These are phyloP conservation scores for Phalanger gymnotis DNA, from an alignment of 2,797 vertebrate genomes.

Conservation along the genomic window DNA sequence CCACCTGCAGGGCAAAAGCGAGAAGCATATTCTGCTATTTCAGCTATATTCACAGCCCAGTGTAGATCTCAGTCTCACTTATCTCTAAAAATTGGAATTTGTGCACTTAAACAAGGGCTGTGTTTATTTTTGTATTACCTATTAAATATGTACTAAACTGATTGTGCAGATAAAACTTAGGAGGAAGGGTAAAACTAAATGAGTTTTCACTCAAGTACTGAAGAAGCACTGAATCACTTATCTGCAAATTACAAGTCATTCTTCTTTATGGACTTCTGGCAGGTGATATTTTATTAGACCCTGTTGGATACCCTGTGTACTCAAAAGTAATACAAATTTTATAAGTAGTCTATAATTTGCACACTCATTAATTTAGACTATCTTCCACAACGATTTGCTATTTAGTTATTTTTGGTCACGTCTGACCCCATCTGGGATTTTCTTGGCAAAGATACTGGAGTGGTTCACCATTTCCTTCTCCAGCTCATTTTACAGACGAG, in stretches of 20 bases:
- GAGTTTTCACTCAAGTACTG: slow-evolving; percentile 14
- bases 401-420: neutral
- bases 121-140: neutral
- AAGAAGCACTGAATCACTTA: slow-evolving; percentile 9
- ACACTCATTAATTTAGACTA: slow-evolving; percentile 38
- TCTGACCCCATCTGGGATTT: neutral
- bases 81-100: neutral
- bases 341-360: slow-evolving; percentile 17
- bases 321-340: slow-evolving; percentile 54
- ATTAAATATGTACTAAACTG: neutral
- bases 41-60: neutral
- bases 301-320: slow-evolving; percentile 4
- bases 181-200: slow-evolving; percentile 26
- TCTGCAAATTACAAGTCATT: slow-evolving; percentile 14
- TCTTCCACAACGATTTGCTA: neutral
- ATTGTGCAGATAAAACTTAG: slow-evolving; percentile 18
- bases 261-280: slow-evolving; percentile 21
- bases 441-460: neutral
- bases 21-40: neutral
- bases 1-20: slow-evolving; percentile 37
- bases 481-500: neutral
- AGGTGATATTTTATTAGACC: slow-evolving; percentile 1
- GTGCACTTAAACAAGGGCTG: neutral
- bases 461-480: neutral
- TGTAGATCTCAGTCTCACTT: neutral